Percentiles rank a stretch among this genome's conserved stretches.
Evolutionary conservation across 2,797 vertebrate species (phyloP).

Genomic region (Arctocebus calabarensis): DNA sequence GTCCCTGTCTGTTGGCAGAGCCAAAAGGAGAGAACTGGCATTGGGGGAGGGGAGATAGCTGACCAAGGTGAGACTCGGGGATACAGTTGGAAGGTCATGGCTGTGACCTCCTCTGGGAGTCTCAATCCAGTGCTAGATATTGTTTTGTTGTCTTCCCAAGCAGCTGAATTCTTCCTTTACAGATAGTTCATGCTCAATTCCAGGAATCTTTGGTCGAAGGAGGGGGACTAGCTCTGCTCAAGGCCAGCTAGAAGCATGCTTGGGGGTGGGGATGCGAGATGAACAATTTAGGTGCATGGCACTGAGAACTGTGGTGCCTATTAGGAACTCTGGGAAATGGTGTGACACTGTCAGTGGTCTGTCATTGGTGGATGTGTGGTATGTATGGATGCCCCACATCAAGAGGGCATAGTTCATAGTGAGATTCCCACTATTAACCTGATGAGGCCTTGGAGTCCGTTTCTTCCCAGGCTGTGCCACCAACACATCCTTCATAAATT

Average conservation of each 20-base stretch:
- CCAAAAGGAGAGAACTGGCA: not conserved
- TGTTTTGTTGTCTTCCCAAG: no score
- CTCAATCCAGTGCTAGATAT: not conserved
- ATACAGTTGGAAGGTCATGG: not conserved
- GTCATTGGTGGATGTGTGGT: not conserved
- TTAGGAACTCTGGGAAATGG: not conserved
- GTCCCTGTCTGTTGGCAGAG: not conserved
- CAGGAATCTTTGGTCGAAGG: not conserved
- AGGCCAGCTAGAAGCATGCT: not conserved
- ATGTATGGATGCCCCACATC: not conserved
- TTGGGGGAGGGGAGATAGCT: not conserved
- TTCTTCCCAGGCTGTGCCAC: not conserved
- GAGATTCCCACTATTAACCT: not conserved
- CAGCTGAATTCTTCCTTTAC: not conserved
- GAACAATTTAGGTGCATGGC: fast-evolving
- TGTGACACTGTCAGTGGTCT: not conserved
- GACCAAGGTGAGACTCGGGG: no score
- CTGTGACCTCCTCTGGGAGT: not conserved
- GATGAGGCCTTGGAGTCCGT: not conserved
- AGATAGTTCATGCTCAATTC: not conserved
- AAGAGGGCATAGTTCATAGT: not conserved
- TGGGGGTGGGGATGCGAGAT: not conserved
- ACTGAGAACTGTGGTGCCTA: fast-evolving
- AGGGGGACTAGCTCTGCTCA: not conserved
- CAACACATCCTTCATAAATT: not conserved